A percentile compares a stretch with the other conserved stretches of the same genome.
phyloP scores from a whole-genome alignment of 2,113 vertebrate genomes.

The Muntiacus muntjak region DNA sequence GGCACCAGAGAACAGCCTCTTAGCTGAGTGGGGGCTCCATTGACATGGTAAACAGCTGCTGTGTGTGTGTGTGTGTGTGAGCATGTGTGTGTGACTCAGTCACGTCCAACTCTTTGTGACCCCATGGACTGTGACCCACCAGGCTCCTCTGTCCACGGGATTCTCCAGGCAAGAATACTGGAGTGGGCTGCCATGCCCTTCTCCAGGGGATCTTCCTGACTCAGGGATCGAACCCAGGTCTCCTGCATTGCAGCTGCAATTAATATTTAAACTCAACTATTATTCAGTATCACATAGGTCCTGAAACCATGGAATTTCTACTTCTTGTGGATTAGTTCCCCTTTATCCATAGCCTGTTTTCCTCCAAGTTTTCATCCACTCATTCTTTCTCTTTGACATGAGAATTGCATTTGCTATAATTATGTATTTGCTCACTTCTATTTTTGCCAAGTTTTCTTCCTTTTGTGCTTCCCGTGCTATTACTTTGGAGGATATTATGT shows the following conservation, averaged over 20 bases:
- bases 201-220: too few species aligned
- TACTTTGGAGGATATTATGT: background rate
- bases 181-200: too few species aligned
- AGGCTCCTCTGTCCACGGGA: background rate
- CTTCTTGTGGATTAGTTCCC: background rate
- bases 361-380: background rate
- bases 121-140: background rate
- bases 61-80: background rate
- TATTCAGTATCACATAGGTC: background rate
- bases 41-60: too few species aligned
- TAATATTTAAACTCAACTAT: too few species aligned
- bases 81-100: background rate
- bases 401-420: background rate
- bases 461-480: background rate
- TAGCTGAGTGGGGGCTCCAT: background rate
- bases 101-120: background rate
- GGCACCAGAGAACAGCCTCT: accelerated
- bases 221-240: background rate
- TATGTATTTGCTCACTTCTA: background rate
- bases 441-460: background rate
- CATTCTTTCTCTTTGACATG: background rate
- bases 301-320: background rate
- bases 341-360: background rate
- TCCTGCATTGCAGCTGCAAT: background rate
- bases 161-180: too few species aligned